Base-by-base conservation (phyloP, 2,888 invertebrate genomes). In the Aspidiotus destructor region DNA sequence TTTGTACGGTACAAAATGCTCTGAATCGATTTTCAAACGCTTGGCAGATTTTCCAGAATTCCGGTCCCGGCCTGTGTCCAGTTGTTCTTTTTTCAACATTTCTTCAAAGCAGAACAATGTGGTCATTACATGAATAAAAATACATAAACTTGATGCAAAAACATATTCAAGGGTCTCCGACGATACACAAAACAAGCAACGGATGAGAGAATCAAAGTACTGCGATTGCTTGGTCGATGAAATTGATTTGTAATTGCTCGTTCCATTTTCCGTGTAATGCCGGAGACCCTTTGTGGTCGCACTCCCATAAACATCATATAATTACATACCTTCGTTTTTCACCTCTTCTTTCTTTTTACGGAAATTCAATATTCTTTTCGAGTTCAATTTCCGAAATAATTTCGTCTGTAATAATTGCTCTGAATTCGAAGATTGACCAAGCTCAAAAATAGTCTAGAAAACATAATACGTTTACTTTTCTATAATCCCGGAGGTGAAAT, bases 361-460 rank as follows among this genome's bases (percentile, higher is more conserved):
- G 73, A 80, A 79, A 64, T 77, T 77, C 7, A 74, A 74, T 70
- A 86, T 81, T 78, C 81, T 75, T 75, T 84, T 76, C 76, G 85
- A 80, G 79, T 95, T 84, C 75, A 85, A 80, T 72, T 84, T 81
- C 62, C 97, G 83, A 78, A 94, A 95, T 11, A 84, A 82, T 77
- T 92, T 91, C 96, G 98, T 98, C 0, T 90, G 86, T 69, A 84
- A 78, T 73, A 88, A 88, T 75, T 86, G 86, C 0, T 84, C 81
- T 0, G 91, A 88, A 76, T 92, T 85, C 74, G 86, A 83, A 76
- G 87, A 89, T 0, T 88, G 84, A 58, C 89, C 88, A 62, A 97
- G 82, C 80, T 98, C 98, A 78, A 98, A 91, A 74, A 98, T 89
- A 0, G 96, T 98, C 92, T 93, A 79, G 53, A 81, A 79, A 72